phyloP scores from a whole-genome alignment of 2,888 invertebrate species.

The Protonemura montana region DNA sequence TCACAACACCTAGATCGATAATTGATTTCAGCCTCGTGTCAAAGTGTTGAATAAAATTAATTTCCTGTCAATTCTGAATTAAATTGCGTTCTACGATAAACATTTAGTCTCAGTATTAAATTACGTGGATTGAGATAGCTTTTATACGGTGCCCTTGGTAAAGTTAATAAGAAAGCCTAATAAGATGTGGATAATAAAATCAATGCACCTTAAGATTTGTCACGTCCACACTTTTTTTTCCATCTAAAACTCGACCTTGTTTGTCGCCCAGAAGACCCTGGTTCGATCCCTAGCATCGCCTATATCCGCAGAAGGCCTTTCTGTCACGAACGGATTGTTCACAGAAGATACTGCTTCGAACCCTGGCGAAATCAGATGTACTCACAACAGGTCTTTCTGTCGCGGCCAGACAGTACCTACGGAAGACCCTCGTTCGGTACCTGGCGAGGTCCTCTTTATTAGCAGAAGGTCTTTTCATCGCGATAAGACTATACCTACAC shows the following conservation, averaged over 20 bases:
- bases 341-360: neutral
- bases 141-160: neutral
- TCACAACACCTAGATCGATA: no score
- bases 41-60: neutral
- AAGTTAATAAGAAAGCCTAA: slow-evolving; percentile 3
- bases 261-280: neutral
- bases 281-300: neutral
- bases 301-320: neutral
- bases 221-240: neutral
- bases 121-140: neutral
- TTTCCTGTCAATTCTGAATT: neutral
- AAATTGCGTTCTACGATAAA: neutral
- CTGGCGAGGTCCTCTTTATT: no score
- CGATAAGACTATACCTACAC: no score
- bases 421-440: no score
- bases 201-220: neutral
- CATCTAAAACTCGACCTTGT: neutral
- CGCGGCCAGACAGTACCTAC: no score
- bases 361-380: no score
- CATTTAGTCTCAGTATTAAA: neutral
- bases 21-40: neutral
- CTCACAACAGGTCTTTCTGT: no score
- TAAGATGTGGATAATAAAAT: neutral
- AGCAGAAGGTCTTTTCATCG: no score
- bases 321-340: neutral